Conservation (phyloP, 1,140 invertebrate species). For the Dendrolimus kikuchii region DNA sequence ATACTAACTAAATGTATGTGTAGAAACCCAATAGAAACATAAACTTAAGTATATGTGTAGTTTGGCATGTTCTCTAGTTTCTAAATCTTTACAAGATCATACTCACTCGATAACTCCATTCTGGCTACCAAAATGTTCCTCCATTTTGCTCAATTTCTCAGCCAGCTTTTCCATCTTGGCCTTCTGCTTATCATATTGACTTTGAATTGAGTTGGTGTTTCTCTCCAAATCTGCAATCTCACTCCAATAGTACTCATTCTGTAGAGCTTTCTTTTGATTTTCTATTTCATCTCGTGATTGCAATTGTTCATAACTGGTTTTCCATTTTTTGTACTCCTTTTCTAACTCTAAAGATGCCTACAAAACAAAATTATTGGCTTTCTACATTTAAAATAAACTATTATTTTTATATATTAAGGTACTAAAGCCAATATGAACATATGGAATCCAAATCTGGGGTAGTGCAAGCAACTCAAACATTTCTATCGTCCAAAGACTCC, state of each 20-base stretch:
- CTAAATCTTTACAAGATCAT: neutral
- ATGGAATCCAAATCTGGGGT: too few species aligned
- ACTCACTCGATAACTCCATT: slow-evolving; percentile 39
- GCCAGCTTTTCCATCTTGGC: slow-evolving; percentile 37
- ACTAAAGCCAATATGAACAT: too few species aligned
- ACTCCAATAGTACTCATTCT: slow-evolving; percentile 70
- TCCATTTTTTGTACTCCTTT: slow-evolving; percentile 69
- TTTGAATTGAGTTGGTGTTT: slow-evolving; percentile 14
- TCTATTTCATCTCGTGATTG: slow-evolving; percentile 71
- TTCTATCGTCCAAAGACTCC: too few species aligned
- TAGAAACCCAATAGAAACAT: too few species aligned
- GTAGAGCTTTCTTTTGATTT: slow-evolving; percentile 58
- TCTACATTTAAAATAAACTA: too few species aligned
- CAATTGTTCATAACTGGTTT: slow-evolving; percentile 71
- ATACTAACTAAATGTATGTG: too few species aligned
- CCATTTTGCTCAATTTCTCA: slow-evolving; percentile 32
- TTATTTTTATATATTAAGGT: too few species aligned
- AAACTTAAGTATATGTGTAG: too few species aligned
- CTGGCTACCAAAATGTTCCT: slow-evolving; percentile 33
- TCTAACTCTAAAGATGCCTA: slow-evolving; percentile 58
- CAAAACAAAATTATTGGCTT: too few species aligned
- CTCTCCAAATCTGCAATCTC: slow-evolving; percentile 48
- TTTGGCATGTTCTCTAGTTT: neutral
- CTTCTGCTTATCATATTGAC: slow-evolving; percentile 18
- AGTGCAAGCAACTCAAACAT: too few species aligned